Conservation (phyloP, 2,113 vertebrate genomes). For the Larimichthys crocea region DNA sequence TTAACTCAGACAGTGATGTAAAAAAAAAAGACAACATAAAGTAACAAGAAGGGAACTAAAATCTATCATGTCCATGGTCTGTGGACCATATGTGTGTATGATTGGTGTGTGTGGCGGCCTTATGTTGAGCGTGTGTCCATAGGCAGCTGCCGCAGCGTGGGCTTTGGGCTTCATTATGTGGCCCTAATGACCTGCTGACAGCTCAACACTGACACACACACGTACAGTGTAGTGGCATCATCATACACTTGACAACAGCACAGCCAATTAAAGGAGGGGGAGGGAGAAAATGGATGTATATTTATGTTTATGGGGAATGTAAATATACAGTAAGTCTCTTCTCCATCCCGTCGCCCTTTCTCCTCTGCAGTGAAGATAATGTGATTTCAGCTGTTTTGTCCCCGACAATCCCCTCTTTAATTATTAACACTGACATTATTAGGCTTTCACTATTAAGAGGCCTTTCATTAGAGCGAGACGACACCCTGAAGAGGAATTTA, state of each 20-base stretch:
- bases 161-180: conserved; percentile 69
- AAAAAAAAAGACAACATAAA: conserved; percentile 18
- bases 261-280: conserved; percentile 66
- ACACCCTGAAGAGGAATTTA: conserved; percentile 71
- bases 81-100: conserved; percentile 67
- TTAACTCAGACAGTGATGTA: background rate
- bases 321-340: conserved; percentile 47
- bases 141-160: conserved; percentile 69
- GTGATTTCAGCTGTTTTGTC: conserved; percentile 90
- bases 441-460: conserved; percentile 89
- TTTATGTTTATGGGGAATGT: conserved; percentile 51
- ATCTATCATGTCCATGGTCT: conserved; percentile 32
- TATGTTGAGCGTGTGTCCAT: conserved; percentile 68
- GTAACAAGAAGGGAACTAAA: conserved; percentile 8
- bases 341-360: conserved; percentile 64
- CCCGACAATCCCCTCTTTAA: conserved; percentile 88
- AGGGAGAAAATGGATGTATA: conserved; percentile 33
- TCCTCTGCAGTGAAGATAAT: conserved; percentile 76
- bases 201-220: conserved; percentile 54
- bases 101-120: conserved; percentile 61
- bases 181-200: conserved; percentile 76
- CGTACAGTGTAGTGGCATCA: conserved; percentile 51
- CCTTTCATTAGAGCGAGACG: conserved; percentile 80
- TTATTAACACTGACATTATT: conserved; percentile 95
- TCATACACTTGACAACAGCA: conserved; percentile 64